phyloP scores from a whole-genome alignment of 2,113 vertebrate species.

The Eretmodus cyanostictus region DNA sequence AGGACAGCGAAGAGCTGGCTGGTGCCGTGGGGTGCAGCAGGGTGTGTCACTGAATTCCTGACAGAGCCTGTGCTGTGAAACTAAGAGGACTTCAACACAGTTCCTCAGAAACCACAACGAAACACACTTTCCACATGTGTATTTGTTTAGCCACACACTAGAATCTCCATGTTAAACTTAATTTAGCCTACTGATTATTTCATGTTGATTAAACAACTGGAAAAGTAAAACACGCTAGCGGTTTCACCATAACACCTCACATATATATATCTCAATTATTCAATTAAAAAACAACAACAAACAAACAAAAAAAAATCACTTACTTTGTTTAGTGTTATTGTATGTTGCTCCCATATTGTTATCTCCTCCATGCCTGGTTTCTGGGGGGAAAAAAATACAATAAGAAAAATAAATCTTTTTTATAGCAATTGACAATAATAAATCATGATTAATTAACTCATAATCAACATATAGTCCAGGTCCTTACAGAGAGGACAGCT shows the following conservation, averaged over 20 bases:
- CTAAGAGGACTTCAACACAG: background rate
- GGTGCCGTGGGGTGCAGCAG: conserved; percentile 33
- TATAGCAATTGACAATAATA: background rate
- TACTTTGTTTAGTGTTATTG: conserved; percentile 82
- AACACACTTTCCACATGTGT: background rate
- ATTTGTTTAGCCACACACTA: background rate
- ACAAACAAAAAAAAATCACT: background rate
- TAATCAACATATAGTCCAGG: background rate
- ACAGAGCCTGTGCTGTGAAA: background rate
- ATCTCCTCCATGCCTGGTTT: conserved; percentile 87
- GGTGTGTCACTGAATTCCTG: conserved; percentile 51
- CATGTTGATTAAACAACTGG: background rate
- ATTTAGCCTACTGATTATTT: background rate
- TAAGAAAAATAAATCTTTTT: background rate
- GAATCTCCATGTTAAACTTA: background rate
- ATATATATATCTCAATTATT: background rate
- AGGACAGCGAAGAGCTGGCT: conserved; percentile 16
- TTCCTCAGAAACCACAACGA: background rate
- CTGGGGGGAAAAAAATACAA: conserved; percentile 1
- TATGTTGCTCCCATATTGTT: conserved; percentile 95
- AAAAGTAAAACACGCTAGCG: accelerated
- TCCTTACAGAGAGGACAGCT: conserved; percentile 9
- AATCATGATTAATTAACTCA: background rate
- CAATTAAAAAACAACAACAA: accelerated
- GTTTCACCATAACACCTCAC: background rate